Base-by-base conservation (phyloP, 2,113 vertebrate genomes). In the Elaphurus davidianus region DNA sequence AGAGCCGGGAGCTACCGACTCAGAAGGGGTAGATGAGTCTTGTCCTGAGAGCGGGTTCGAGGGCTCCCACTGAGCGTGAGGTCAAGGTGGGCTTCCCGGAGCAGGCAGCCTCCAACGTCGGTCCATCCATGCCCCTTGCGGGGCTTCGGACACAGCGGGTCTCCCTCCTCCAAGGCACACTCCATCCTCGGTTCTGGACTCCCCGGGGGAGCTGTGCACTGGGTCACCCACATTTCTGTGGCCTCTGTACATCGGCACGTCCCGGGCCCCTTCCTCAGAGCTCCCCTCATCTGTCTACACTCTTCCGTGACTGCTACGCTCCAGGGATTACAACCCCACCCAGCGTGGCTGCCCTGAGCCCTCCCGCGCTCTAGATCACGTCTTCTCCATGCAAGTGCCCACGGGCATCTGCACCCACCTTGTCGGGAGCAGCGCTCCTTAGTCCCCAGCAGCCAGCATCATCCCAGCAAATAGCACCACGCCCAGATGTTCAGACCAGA, bases 111-210 rank as follows among this genome's bases (percentile, higher is more conserved):
- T 16, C 59, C 0, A 8, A 12, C 0, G 3, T 14, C 0, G 4
- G 5, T 7, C 30, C 0, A 6, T 33, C n/a, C 14, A 19, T 13
- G 47, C 47, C 12, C 47, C 40, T 57, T 67, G 27, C 1, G 1
- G 5, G 81, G 19, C 55, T 1, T 55, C 6, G 3, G 71, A 33
- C 28, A 12, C n/a, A 19, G 62, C 43, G 21, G 43, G 17, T 59
- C 14, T 71, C 54, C 33, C 33, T 17, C 54, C 43, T 30, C 43
- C 36, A 9, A 7, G 5, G 30, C 30, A 7, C 11, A 4, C 16
- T 8, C 19, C 33, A 3, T 57, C 40, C 60, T 33, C 3, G 28
- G 30, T 33, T 16, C 30, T 27, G 59, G 19, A 36, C 8, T 33
- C 28, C 21, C 81, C 19, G 6, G 19, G 19, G 76, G 13, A 33